These are phyloP conservation scores for Drosophila mayri DNA, from an alignment of 1,140 invertebrate species.

Conservation along the genomic window DNA sequence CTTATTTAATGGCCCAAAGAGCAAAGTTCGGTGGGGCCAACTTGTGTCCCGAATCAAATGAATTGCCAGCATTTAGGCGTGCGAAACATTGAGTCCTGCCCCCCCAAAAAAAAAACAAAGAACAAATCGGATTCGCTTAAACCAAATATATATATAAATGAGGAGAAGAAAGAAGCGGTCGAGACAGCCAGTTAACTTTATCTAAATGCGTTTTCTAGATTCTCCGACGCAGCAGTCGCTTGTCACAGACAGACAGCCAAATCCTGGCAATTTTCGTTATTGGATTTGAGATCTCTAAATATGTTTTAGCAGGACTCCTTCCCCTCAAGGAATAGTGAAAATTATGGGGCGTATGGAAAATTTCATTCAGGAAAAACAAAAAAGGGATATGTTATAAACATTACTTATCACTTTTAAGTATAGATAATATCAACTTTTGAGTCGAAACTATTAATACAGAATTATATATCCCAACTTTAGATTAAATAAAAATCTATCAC, in stretches of 20 bases:
- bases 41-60: slow-evolving; percentile 26
- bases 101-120: slow-evolving; percentile 30
- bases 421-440: no score
- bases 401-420: no score
- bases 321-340: neutral
- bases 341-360: no score
- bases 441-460: no score
- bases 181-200: slow-evolving; percentile 35
- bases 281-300: slow-evolving; percentile 45
- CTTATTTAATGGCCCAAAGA: slow-evolving; percentile 33
- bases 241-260: slow-evolving; percentile 26
- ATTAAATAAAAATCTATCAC: no score
- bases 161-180: no score
- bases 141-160: neutral
- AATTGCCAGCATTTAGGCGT: slow-evolving; percentile 38
- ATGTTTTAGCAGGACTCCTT: neutral
- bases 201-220: slow-evolving; percentile 46
- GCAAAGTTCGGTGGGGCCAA: slow-evolving; percentile 21
- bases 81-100: slow-evolving; percentile 28
- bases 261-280: slow-evolving; percentile 53
- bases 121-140: slow-evolving; percentile 26
- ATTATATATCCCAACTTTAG: no score
- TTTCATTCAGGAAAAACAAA: neutral
- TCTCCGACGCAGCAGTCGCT: slow-evolving; percentile 22
- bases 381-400: no score